Conservation (phyloP, 2,113 vertebrate species). For the Alligator mississippiensis region DNA sequence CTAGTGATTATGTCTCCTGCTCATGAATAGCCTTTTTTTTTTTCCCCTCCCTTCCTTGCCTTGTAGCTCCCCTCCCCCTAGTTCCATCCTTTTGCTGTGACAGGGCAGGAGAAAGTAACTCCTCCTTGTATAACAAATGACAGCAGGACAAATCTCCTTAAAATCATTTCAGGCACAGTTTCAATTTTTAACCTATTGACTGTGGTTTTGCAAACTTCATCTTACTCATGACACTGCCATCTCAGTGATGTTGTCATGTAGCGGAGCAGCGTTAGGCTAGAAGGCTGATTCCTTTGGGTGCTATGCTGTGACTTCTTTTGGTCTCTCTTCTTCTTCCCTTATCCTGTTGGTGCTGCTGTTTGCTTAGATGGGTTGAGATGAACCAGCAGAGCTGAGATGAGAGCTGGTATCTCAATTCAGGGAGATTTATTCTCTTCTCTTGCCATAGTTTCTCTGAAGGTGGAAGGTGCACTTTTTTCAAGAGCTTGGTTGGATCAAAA, state of each 20-base stretch:
- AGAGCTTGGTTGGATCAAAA: neutral
- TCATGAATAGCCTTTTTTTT: neutral
- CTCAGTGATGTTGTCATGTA: neutral
- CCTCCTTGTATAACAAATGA: neutral
- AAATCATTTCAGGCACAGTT: neutral
- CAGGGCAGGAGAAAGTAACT: neutral
- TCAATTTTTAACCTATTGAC: neutral
- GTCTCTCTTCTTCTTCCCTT: neutral
- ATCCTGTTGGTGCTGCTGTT: neutral
- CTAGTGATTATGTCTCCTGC: neutral
- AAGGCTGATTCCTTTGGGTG: neutral
- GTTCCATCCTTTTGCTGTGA: neutral
- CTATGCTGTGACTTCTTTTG: neutral
- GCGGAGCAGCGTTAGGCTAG: rapidly evolving
- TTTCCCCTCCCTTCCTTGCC: neutral
- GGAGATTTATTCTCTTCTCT: neutral
- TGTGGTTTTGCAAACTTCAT: neutral
- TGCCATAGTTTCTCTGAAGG: neutral
- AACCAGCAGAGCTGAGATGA: neutral
- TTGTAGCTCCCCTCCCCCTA: too few species aligned
- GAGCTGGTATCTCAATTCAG: neutral
- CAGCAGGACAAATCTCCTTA: neutral
- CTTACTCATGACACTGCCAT: neutral
- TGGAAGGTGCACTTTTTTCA: neutral
- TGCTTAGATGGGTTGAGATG: neutral